Conservation (phyloP, 2,797 vertebrate genomes). For the Pantherophis alleghaniensis region DNA sequence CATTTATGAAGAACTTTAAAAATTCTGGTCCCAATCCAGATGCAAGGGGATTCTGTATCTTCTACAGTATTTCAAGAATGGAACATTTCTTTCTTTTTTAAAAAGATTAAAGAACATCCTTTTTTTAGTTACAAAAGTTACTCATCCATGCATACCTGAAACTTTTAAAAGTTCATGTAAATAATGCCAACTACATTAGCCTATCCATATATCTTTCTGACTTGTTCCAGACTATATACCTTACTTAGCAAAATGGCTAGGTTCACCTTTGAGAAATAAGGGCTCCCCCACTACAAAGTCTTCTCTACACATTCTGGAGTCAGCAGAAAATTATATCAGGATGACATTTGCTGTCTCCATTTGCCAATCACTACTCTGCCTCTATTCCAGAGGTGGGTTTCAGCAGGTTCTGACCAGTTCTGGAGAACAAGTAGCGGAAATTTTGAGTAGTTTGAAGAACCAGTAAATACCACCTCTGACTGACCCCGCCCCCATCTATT, state of each 20-base stretch:
- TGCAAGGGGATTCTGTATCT: background rate
- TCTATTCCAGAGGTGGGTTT: background rate
- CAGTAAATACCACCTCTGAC: too few relatives aligned
- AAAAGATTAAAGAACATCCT: background rate
- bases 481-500: too few relatives aligned
- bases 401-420: too few relatives aligned
- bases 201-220: background rate
- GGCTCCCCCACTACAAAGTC: background rate
- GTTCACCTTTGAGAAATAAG: background rate
- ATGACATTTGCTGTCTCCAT: background rate
- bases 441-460: too few relatives aligned
- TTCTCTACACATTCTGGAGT: background rate
- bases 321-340: background rate
- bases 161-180: background rate
- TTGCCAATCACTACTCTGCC: background rate
- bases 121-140: background rate
- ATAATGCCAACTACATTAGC: background rate
- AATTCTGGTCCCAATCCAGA: background rate
- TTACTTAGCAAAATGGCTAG: background rate
- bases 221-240: background rate
- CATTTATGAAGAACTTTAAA: background rate
- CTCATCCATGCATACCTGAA: background rate
- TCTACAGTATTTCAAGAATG: background rate
- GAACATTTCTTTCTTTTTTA: background rate
- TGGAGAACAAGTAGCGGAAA: too few relatives aligned